A percentile compares a stretch with the other conserved stretches of the same genome.
Evolutionary conservation across 2,888 invertebrate species (phyloP).

Genomic region (Alentia gelatinosa): DNA sequence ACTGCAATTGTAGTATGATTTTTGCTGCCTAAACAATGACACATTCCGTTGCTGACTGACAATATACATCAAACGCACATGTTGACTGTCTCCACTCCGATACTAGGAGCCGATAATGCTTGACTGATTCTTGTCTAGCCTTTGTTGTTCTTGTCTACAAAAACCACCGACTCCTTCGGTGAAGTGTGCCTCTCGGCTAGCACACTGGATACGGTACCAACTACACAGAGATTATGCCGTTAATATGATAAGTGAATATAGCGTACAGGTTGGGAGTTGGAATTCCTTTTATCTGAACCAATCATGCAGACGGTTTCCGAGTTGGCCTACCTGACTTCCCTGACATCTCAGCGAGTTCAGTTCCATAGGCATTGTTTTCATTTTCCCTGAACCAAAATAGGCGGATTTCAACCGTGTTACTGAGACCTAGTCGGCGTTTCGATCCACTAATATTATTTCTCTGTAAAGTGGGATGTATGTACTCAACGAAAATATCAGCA

Average conservation of each 20-base stretch:
- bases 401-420: background rate
- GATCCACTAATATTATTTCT: background rate
- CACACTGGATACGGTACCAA: no score
- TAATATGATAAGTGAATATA: no score
- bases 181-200: background rate
- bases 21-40: background rate
- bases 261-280: background rate
- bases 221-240: no score
- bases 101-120: background rate
- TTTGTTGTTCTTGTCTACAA: background rate
- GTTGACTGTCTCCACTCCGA: background rate
- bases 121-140: background rate
- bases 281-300: background rate
- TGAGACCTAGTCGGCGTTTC: background rate
- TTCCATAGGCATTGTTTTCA: constrained; percentile 39
- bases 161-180: background rate
- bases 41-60: background rate
- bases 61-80: background rate
- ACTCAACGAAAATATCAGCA: background rate
- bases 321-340: background rate
- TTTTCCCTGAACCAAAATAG: constrained; percentile 10
- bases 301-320: background rate
- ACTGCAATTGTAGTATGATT: background rate
- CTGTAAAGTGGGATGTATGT: background rate
- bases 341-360: background rate